These are phyloP conservation scores for Catostomus latipinnis DNA, from an alignment of 2,797 vertebrate species.

Conservation along the genomic window DNA sequence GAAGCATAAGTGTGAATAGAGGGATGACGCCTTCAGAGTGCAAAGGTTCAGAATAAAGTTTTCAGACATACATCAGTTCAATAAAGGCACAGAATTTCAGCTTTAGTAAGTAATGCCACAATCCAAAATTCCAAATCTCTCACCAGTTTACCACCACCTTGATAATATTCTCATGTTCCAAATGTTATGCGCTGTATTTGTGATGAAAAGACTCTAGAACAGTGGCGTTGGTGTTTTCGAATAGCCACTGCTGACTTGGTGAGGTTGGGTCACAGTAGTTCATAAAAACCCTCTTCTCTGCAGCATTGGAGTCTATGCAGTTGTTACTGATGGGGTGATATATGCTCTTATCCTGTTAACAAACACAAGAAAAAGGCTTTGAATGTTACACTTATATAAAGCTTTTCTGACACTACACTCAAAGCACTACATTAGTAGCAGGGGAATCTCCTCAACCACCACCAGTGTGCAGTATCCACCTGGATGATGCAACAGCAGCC, in stretches of 20 bases:
- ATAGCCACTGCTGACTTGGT: slow-evolving; percentile 90
- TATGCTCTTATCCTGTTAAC: slow-evolving; percentile 85
- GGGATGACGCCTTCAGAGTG: not conserved
- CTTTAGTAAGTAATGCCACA: not conserved
- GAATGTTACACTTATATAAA: too few species aligned
- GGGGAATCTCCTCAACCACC: too few species aligned
- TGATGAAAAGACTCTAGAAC: slow-evolving; percentile 89
- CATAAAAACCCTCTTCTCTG: slow-evolving; percentile 90
- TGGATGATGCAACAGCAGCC: too few species aligned
- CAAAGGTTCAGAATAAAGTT: not conserved
- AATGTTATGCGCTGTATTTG: slow-evolving; percentile 67
- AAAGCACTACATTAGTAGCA: too few species aligned
- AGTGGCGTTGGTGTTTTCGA: slow-evolving; percentile 90
- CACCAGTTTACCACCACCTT: not conserved
- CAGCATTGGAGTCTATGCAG: slow-evolving; percentile 87
- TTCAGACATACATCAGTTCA: not conserved
- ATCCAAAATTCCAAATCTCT: not conserved
- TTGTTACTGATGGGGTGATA: slow-evolving; percentile 92
- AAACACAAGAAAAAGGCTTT: too few species aligned
- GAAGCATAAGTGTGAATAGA: not conserved
- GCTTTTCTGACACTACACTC: too few species aligned
- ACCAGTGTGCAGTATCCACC: too few species aligned
- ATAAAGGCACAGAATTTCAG: slow-evolving; percentile 13
- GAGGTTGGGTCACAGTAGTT: slow-evolving; percentile 85
- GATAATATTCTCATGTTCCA: not conserved